phyloP scores from a whole-genome alignment of 2,113 vertebrate species.

The Burhinus bistriatus region DNA sequence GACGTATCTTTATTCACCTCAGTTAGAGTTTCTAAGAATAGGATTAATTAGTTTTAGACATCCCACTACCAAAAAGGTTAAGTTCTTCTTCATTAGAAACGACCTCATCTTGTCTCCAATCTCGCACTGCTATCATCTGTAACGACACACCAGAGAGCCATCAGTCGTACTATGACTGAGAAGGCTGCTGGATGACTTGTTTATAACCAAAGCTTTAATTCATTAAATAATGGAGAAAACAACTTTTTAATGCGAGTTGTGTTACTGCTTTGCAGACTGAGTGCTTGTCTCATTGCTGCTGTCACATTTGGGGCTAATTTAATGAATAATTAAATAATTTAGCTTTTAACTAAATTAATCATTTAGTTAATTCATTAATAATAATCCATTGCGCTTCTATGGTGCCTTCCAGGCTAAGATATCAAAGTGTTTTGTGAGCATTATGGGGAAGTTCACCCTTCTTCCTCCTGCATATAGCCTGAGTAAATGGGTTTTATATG shows the following conservation, averaged over 20 bases:
- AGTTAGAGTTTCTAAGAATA: slow-evolving; percentile 48
- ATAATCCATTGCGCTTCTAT: slow-evolving; percentile 33
- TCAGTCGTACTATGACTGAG: slow-evolving; percentile 30
- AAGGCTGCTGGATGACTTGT: slow-evolving; percentile 52
- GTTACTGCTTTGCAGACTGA: neutral
- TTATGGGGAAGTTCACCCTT: slow-evolving; percentile 22
- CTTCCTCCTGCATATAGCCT: neutral
- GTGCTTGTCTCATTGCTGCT: neutral
- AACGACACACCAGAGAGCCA: slow-evolving; percentile 53
- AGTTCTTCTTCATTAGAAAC: slow-evolving; percentile 65
- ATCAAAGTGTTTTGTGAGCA: slow-evolving; percentile 15
- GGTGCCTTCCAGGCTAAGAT: slow-evolving; percentile 54
- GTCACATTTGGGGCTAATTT: slow-evolving; percentile 44
- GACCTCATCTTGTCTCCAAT: slow-evolving; percentile 60
- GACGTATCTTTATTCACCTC: neutral
- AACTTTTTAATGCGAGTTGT: neutral
- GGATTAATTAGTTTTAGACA: slow-evolving; percentile 58
- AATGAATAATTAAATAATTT: slow-evolving; percentile 70
- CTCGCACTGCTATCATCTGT: slow-evolving; percentile 45
- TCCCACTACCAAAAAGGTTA: slow-evolving; percentile 51
- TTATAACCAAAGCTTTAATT: slow-evolving; percentile 55
- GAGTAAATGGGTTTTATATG: slow-evolving; percentile 43
- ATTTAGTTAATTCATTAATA: slow-evolving; percentile 66
- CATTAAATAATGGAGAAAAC: slow-evolving; percentile 49
- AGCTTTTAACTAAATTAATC: slow-evolving; percentile 66